Evolutionary conservation across 2,888 invertebrate species (phyloP).

Genomic region (Lepidonotus clava): DNA sequence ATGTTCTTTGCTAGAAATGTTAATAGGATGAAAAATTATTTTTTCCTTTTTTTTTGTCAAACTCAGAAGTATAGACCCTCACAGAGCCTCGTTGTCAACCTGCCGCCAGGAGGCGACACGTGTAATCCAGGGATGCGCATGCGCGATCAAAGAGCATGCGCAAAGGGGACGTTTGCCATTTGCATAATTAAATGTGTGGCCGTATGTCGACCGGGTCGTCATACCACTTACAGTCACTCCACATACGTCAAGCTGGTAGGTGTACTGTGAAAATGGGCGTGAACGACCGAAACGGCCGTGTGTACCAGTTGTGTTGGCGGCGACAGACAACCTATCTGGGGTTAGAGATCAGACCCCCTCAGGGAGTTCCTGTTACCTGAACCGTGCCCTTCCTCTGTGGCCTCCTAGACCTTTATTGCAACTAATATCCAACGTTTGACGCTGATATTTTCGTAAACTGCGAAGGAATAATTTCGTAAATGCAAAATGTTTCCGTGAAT

Average conservation of each 20-base stretch:
- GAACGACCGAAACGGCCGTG: no score
- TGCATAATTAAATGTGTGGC: neutral
- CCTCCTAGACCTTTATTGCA: no score
- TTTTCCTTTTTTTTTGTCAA: no score
- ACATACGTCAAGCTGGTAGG: neutral
- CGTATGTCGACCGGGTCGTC: neutral
- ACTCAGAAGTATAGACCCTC: no score
- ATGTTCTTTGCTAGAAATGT: no score
- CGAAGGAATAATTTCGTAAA: no score
- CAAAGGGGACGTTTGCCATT: neutral
- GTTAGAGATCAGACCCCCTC: neutral
- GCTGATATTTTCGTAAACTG: no score
- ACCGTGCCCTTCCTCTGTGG: no score
- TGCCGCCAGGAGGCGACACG: constrained; percentile 9
- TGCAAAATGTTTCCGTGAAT: no score
- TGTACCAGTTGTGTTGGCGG: neutral
- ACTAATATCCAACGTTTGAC: no score
- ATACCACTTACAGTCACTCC: constrained; percentile 22
- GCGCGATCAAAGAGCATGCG: constrained; percentile 26
- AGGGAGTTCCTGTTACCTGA: neutral
- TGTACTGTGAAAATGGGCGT: neutral
- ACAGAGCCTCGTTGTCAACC: neutral
- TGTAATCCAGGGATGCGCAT: constrained; percentile 9
- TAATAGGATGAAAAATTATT: no score
- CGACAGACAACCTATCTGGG: neutral